A percentile compares a stretch with the other conserved stretches of the same genome.
These are phyloP conservation scores for Phalera bucephala DNA, from an alignment of 2,888 invertebrate genomes.

Conservation along the genomic window DNA sequence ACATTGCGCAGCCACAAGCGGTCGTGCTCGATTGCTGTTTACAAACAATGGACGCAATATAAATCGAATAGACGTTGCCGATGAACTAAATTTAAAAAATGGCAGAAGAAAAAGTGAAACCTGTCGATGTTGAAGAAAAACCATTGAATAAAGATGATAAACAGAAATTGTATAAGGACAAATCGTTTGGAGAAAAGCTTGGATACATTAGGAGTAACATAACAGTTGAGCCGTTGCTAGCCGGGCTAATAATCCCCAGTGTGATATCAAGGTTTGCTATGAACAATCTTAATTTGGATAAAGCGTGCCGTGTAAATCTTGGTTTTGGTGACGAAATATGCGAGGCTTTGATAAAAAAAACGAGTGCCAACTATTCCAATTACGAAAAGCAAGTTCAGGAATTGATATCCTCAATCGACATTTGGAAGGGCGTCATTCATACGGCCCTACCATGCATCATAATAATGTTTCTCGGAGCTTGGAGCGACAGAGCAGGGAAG, in stretches of 20 bases:
- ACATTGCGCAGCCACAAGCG: slow-evolving; percentile 46
- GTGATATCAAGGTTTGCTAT: slow-evolving; percentile 87
- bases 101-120: slow-evolving; percentile 56
- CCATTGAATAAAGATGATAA: slow-evolving; percentile 52
- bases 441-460: slow-evolving; percentile 81
- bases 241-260: slow-evolving; percentile 87
- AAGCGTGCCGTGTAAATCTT: slow-evolving; percentile 70
- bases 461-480: slow-evolving; percentile 84
- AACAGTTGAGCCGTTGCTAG: slow-evolving; percentile 88
- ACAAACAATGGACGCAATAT: slow-evolving; percentile 53
- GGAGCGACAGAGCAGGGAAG: slow-evolving; percentile 84
- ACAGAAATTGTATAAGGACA: slow-evolving; percentile 49
- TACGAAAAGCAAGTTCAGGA: slow-evolving; percentile 86
- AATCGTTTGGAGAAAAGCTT: slow-evolving; percentile 58
- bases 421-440: slow-evolving; percentile 81
- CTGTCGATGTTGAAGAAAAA: slow-evolving; percentile 59
- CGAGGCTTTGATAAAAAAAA: slow-evolving; percentile 59
- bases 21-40: slow-evolving; percentile 37
- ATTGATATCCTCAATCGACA: slow-evolving; percentile 80
- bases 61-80: slow-evolving; percentile 23
- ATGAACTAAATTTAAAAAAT: slow-evolving; percentile 37
- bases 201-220: slow-evolving; percentile 76
- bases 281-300: slow-evolving; percentile 72
- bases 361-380: slow-evolving; percentile 77
- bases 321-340: slow-evolving; percentile 62